Base-by-base conservation (phyloP, 2,797 vertebrate species). In the Nannoperca obscura region DNA sequence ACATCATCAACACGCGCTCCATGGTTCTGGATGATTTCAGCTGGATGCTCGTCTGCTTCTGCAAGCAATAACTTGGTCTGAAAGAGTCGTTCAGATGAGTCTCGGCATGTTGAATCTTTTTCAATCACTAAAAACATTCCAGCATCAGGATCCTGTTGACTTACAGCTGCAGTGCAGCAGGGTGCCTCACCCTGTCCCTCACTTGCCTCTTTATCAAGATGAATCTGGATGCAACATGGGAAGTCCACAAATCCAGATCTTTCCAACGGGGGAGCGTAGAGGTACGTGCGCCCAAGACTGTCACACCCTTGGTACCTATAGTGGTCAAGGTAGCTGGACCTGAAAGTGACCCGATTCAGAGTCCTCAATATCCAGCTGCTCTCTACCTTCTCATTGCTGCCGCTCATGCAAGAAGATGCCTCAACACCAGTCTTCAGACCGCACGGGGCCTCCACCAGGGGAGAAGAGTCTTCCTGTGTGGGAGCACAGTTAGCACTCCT, bases 171-270 rank as follows among this genome's bases (percentile, higher is more conserved):
- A 49, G 47, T 9, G 4, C 47, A 49, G 7, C 47, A 49, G 20
- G 7, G 4, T n/a, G 20, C 20, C 49, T 19, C 4, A 46, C 6
- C 22, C 52, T 7, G 52, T 24, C 7, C 22, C 52, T 53, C 24
- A 27, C 52, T 53, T 53, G 27, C 52, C 22, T 53, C 52, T 27
- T 30, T 53, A 7, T 54, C 12, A 27, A 27, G 52, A 54, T 54
- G 13, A 27, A 27, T 54, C 24, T 54, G 22, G 24, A 1, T 30
- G 24, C 5, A 27, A 27, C 12, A 2, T 7, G 22, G 50, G 22
- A 53, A 54, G 24, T 71, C 22, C 57, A 40, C 46, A 50, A 40
- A 50, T 27, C 32, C 46, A 60, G 46, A 60, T 27, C 30, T 40
- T 17, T 36, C 30, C 6, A 10, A 49, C 13, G 2, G 46, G 5